Conservation (phyloP, 2,888 invertebrate genomes). For the Drosophila paramelanica region DNA sequence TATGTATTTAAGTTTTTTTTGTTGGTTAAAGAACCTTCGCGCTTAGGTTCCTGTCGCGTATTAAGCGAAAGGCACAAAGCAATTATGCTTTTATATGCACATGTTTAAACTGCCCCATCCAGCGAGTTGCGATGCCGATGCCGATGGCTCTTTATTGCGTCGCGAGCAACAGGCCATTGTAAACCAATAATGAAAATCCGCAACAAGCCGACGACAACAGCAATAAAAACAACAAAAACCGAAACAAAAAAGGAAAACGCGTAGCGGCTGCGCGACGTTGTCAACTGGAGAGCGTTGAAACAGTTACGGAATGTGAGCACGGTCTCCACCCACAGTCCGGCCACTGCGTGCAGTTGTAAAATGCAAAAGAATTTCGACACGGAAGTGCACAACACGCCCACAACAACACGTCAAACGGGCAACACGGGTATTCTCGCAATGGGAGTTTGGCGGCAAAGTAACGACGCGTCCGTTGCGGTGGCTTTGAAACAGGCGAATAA, state of each 20-base stretch:
- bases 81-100: constrained; percentile 75
- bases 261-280: constrained; percentile 65
- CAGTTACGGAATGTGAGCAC: constrained; percentile 11
- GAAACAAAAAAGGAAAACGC: constrained; percentile 26
- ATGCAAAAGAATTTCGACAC: constrained; percentile 70
- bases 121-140: constrained; percentile 27
- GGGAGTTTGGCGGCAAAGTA: constrained; percentile 42
- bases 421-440: constrained; percentile 23
- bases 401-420: constrained; percentile 33
- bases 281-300: constrained; percentile 23
- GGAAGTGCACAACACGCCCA: constrained; percentile 63
- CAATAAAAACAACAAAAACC: constrained; percentile 10
- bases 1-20: constrained; percentile 3
- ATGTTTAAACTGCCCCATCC: constrained; percentile 31
- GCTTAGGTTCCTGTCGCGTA: constrained; percentile 65
- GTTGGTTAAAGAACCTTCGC: constrained; percentile 47
- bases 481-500: constrained; percentile 59
- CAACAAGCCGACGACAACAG: constrained; percentile 42
- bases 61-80: constrained; percentile 64
- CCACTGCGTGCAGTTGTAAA: constrained; percentile 50
- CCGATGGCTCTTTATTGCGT: constrained; percentile 69
- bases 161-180: constrained; percentile 65
- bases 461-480: constrained; percentile 66
- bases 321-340: background rate
- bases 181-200: constrained; percentile 66